phyloP scores from a whole-genome alignment of 1,140 invertebrate genomes.

The Catajapyx aquilonaris region DNA sequence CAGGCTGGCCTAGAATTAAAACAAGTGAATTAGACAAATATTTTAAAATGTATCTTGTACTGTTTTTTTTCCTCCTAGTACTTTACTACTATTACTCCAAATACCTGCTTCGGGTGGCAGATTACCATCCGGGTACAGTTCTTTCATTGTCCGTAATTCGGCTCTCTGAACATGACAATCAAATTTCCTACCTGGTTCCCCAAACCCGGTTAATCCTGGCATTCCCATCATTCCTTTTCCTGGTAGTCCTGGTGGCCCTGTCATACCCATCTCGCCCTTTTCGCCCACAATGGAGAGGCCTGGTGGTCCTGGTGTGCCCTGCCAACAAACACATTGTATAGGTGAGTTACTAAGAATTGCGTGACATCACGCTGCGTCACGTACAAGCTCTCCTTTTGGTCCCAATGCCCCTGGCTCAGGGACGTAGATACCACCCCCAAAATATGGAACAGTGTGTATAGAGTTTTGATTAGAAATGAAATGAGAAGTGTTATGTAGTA shows the following conservation, averaged over 20 bases:
- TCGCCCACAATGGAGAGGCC: slow-evolving; percentile 49
- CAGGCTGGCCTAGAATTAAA: too few species aligned
- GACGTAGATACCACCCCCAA: too few species aligned
- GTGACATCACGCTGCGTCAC: slow-evolving; percentile 8
- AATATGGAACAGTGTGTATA: too few species aligned
- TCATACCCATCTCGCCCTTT: slow-evolving; percentile 37
- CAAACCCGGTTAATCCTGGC: slow-evolving; percentile 10
- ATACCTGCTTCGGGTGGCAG: too few species aligned
- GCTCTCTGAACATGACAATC: not conserved
- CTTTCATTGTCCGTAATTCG: too few species aligned
- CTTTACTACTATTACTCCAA: not conserved
- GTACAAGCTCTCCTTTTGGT: slow-evolving; percentile 9
- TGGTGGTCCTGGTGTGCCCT: slow-evolving; percentile 26
- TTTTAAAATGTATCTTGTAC: slow-evolving; percentile 4
- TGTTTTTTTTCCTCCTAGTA: not conserved
- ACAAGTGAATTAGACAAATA: not conserved
- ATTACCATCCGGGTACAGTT: too few species aligned
- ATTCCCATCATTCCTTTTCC: slow-evolving; percentile 4
- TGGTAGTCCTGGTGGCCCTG: slow-evolving; percentile 28
- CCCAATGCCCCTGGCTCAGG: slow-evolving; percentile 10
- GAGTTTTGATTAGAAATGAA: too few species aligned
- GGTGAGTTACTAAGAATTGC: not conserved
- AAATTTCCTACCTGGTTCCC: slow-evolving; percentile 8
- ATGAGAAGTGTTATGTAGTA: too few species aligned
- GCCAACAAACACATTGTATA: too few species aligned